Evolutionary conservation across 2,888 invertebrate genomes (phyloP), one percentile per base, ranked within the genome.

Genomic region (Sympetrum striolatum): DNA sequence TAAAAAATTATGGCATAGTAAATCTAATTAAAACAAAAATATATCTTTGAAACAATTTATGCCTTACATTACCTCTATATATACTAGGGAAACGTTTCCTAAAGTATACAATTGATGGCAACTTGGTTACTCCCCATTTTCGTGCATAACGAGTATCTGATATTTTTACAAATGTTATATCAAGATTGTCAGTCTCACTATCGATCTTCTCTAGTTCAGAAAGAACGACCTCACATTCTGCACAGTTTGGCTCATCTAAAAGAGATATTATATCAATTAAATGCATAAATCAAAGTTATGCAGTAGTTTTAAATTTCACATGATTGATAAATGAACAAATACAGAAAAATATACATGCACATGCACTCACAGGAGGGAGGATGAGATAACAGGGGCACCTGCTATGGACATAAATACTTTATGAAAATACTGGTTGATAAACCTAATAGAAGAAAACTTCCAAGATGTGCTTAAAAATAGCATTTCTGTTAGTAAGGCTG

Each of bases 131-230:
- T 37, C 98, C 98, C 97, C 98, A 98, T 94, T 98, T 98, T 90
- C 98, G 96, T 22, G 98, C 98, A 93, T 98, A 98, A 79, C 98
- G 95, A 0, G 97, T 96, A 93, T 98, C 98, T 91, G 97, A 96
- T 97, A 98, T 98, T 94, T 98, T 98, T 0, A 98, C 98, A 93
- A 98, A 98, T 2, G 98, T 98, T 92, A 98, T 98, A 93, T 98
- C 98, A 93, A 98, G 95, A 94, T 98, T 98, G 93, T 98, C 98
- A 0, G 98, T 98, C 94, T 99, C 98, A 92, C 98, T 98, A 93
- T 99, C 99, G 92, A 99, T 98, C 92, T 97, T 98, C 93, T 99
- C 99, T 91, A 99, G 94, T 93, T 97, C 97, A 91, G 97, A 97
- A 92, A 98, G 94, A 0, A 98, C 97, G n/a, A 96, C 95, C 90